Percentiles rank a stretch among this genome's conserved stretches.
Conservation (phyloP, 2,888 invertebrate genomes). For the Axea sp. region DNA sequence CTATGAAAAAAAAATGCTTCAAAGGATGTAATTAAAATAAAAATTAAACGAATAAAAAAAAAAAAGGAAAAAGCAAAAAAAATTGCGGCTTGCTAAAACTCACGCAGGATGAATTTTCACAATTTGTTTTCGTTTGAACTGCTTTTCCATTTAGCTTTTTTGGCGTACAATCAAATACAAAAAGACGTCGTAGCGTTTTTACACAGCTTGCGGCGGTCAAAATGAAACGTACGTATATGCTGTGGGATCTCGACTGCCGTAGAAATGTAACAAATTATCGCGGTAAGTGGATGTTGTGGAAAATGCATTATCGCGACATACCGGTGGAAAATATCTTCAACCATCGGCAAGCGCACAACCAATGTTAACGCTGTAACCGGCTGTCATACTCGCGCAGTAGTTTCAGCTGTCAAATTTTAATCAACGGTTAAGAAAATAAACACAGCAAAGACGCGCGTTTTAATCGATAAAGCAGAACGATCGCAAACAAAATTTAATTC, state of each 20-base stretch:
- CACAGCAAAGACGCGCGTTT: not conserved
- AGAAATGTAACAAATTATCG: slow-evolving; percentile 55
- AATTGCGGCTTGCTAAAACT: slow-evolving; percentile 15
- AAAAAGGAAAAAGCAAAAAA: too few relatives aligned
- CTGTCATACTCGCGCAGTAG: slow-evolving; percentile 22
- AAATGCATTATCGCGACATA: slow-evolving; percentile 57
- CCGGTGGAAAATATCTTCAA: slow-evolving; percentile 32
- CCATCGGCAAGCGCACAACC: slow-evolving; percentile 31
- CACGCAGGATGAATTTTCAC: slow-evolving; percentile 28
- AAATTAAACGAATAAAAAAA: slow-evolving; percentile 26
- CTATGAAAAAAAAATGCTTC: slow-evolving; percentile 20
- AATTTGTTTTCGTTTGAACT: slow-evolving; percentile 46
- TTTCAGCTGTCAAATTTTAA: slow-evolving; percentile 31
- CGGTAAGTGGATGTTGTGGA: slow-evolving; percentile 45
- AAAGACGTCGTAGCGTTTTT: slow-evolving; percentile 29
- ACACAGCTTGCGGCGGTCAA: slow-evolving; percentile 27
- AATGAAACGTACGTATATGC: slow-evolving; percentile 38
- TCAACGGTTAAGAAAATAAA: slow-evolving; percentile 21
- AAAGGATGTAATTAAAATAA: slow-evolving; percentile 27
- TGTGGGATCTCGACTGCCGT: slow-evolving; percentile 36
- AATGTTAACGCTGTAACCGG: slow-evolving; percentile 39
- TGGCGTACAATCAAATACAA: slow-evolving; percentile 51
- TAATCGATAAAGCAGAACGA: too few relatives aligned
- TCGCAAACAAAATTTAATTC: too few relatives aligned
- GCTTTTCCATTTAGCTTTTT: slow-evolving; percentile 44